Base-by-base conservation (phyloP, 2,113 vertebrate genomes). In the Scortum barcoo region DNA sequence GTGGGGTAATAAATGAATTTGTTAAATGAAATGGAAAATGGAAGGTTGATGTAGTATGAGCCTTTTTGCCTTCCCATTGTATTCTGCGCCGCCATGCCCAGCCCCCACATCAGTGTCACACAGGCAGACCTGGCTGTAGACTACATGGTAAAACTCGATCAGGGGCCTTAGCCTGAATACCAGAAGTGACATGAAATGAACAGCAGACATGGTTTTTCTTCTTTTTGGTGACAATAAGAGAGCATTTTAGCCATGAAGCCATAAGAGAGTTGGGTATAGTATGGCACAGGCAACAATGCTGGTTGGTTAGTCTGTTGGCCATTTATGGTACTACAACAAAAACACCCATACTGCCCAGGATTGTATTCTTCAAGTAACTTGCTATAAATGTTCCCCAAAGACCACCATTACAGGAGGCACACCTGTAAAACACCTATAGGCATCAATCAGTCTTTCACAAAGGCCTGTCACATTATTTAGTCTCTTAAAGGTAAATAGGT, bases 1-100 rank as follows among this genome's bases (percentile, higher is more conserved):
- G 89, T 92, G 92, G 74, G 73, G 89, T 92, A 90, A 93, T 92
- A 93, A 91, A 92, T 88, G 86, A 92, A 88, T 85, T 83, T 90
- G 86, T 88, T 93, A 91, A 95, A 87, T 91, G 89, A 86, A 79
- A 91, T 89, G 81, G 89, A 90, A 91, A 92, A 93, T 90, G 76
- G 85, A 89, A 87, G 78, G 83, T 68, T 86, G 84, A 88, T 87
- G 84, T 75, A 79, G 78, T 78, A 78, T 68, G 58, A 66, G 71
- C 20, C 58, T 54, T 69, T 92, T 58, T 75, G 58, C 76, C 68
- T 78, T 89, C 86, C 62, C 46, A 58, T 60, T 75, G 46, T 80
- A 22, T 78, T 81, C n/a, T 68, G 54, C 30, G 4, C 36, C 36
- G 8, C 69, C 62, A 26, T 69, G 40, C 58, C 85, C 63, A 42